Conservation (phyloP, 2,888 invertebrate species). For the Julus scandinavius region DNA sequence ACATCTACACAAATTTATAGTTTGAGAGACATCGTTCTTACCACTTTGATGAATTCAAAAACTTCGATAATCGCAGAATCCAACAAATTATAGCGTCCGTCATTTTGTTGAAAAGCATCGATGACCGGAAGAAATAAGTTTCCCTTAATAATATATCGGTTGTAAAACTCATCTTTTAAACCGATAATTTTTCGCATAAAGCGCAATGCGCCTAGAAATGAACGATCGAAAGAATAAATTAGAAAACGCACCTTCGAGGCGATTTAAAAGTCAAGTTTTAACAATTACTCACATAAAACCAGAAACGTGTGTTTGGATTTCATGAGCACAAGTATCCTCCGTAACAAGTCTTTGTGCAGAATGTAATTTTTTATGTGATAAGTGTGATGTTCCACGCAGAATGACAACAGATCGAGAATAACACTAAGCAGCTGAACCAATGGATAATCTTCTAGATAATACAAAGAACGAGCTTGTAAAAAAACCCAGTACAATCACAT, state of each 20-base stretch:
- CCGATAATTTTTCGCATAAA: constrained; percentile 97
- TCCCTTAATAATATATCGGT: constrained; percentile 93
- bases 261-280: constrained; percentile 9
- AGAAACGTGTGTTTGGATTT: constrained; percentile 97
- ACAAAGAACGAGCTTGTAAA: neutral
- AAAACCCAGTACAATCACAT: neutral
- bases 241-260: neutral
- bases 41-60: constrained; percentile 97
- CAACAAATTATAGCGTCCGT: constrained; percentile 96
- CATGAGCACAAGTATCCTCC: constrained; percentile 95
- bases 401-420: constrained; percentile 93
- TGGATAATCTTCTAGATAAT: constrained; percentile 84
- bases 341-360: constrained; percentile 94
- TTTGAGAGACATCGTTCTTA: constrained; percentile 63
- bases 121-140: constrained; percentile 96
- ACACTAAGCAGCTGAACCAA: constrained; percentile 95
- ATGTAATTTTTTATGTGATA: constrained; percentile 99
- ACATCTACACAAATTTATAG: too few relatives aligned
- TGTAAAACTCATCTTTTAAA: constrained; percentile 98
- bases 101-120: constrained; percentile 95
- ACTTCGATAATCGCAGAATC: constrained; percentile 99
- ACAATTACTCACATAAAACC: constrained; percentile 76
- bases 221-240: neutral
- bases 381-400: constrained; percentile 99
- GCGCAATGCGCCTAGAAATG: constrained; percentile 80